phyloP scores from a whole-genome alignment of 2,888 invertebrate species.

The Sesia bembeciformis region DNA sequence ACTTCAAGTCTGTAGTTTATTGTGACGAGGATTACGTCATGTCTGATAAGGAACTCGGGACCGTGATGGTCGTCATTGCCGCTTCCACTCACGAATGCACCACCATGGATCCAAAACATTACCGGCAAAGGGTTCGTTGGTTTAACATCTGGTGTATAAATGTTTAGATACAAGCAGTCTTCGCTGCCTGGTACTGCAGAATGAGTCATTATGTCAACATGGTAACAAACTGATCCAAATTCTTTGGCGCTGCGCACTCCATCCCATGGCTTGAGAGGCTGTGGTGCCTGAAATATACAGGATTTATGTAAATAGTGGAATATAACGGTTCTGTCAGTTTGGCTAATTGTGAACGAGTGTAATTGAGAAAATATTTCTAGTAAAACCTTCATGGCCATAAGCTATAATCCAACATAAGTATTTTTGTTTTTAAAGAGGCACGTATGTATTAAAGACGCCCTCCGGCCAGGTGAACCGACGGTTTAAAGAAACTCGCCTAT shows the following conservation, averaged over 20 bases:
- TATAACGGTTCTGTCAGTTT: too few relatives aligned
- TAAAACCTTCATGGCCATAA: too few relatives aligned
- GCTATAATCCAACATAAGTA: too few relatives aligned
- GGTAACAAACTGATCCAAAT: constrained; percentile 32
- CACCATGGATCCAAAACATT: constrained; percentile 37
- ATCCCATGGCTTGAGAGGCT: constrained; percentile 37
- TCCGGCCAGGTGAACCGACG: too few relatives aligned
- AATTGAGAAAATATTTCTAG: too few relatives aligned
- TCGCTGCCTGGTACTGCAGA: constrained; percentile 22
- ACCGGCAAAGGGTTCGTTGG: constrained; percentile 24
- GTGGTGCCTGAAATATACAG: constrained; percentile 33
- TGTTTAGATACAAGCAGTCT: constrained; percentile 41
- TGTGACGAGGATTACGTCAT: constrained; percentile 28
- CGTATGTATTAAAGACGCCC: too few relatives aligned
- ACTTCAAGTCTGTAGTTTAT: constrained; percentile 30
- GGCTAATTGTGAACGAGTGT: too few relatives aligned
- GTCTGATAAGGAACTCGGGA: constrained; percentile 26
- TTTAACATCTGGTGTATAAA: constrained; percentile 29
- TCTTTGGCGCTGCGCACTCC: constrained; percentile 42
- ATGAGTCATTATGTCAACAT: constrained; percentile 11
- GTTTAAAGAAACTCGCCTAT: too few relatives aligned
- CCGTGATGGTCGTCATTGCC: constrained; percentile 24
- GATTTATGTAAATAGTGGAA: too few relatives aligned
- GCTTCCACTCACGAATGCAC: constrained; percentile 21
- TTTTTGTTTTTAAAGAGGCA: too few relatives aligned